Evolutionary conservation across 2,113 vertebrate species (phyloP).

Genomic region (Chionodraco myersi): DNA sequence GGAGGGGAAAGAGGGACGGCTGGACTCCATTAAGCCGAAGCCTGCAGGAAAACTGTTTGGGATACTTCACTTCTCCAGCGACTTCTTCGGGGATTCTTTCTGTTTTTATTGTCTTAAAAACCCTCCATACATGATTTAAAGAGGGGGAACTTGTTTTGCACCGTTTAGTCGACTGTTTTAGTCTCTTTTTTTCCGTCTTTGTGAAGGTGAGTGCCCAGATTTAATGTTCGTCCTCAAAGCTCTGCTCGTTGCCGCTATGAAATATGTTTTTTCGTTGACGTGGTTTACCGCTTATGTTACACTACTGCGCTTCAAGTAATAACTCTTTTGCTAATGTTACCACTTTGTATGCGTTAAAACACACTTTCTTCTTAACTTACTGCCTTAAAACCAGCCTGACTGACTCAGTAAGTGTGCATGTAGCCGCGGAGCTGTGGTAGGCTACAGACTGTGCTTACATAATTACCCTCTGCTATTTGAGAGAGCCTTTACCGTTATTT

Average conservation of each 20-base stretch:
- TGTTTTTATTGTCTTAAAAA: conserved; percentile 14
- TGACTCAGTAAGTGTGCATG: conserved; percentile 12
- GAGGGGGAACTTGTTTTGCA: conserved; percentile 33
- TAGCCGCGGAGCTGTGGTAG: conserved; percentile 38
- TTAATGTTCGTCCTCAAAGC: conserved; percentile 54
- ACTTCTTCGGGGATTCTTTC: conserved; percentile 66
- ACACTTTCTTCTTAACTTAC: conserved; percentile 7
- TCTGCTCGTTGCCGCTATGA: conserved; percentile 35
- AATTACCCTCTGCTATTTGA: conserved; percentile 61
- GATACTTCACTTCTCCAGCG: conserved; percentile 79
- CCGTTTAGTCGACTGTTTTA: conserved; percentile 63
- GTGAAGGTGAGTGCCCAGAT: conserved; percentile 82
- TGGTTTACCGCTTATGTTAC: background rate
- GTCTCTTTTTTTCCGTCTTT: conserved; percentile 66
- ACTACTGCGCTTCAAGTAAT: fast-evolving
- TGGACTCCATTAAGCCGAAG: conserved; percentile 86
- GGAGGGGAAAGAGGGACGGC: conserved; percentile 69
- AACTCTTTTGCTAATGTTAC: background rate
- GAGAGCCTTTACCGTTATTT: conserved; percentile 79
- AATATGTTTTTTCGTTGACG: conserved; percentile 10
- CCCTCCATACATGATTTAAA: conserved; percentile 66
- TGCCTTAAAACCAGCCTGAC: background rate
- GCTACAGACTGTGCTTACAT: conserved; percentile 67
- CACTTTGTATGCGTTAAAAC: background rate
- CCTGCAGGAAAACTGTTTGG: conserved; percentile 78